Evolutionary conservation across 2,888 invertebrate genomes (phyloP), one percentile per base, ranked within the genome.

Genomic region (Antheraea assamensis): DNA sequence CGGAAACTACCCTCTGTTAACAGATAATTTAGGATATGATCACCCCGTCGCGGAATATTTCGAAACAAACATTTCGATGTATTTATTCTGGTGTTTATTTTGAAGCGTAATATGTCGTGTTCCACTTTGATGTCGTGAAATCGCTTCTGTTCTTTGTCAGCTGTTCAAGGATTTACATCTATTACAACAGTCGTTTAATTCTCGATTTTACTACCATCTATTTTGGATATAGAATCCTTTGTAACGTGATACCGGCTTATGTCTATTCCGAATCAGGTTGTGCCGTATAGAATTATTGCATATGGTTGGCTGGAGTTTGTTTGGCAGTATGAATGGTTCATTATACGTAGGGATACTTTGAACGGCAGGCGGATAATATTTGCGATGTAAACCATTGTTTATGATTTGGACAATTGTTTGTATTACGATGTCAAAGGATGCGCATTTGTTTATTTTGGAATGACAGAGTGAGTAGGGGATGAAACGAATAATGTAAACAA

Each of bases 61-160:
- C 87, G 85, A 85, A 89, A 92, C 92, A 93, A 93, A 93, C 93
- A 94, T 93, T 91, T 90, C 93, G 90, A 93, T 92, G 90, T 93
- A 93, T 93, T 93, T 92, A 92, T 93, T 91, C 90, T 90, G 90
- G 91, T 94, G 94, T 94, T 94, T 94, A 93, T 94, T 93, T 90
- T 92, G 90, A 90, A 92, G 91, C 94, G 93, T 93, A 93, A 94
- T 93, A 93, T 93, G 94, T 94, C 93, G 92, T 92, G 92, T 92
- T 93, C 93, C 92, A 93, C 94, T 94, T 94, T 94, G 94, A 94
- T 94, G 94, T 94, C 93, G 91, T 93, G 92, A 92, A 93, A 93
- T 92, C 94, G 94, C 90, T 93, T 92, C 94, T 93, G 93, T 92
- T 92, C 92, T 92, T 91, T 91, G 92, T 93, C 94, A 93, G 89